Base-by-base conservation (phyloP, 2,113 vertebrate species). In the Gobio gobio region DNA sequence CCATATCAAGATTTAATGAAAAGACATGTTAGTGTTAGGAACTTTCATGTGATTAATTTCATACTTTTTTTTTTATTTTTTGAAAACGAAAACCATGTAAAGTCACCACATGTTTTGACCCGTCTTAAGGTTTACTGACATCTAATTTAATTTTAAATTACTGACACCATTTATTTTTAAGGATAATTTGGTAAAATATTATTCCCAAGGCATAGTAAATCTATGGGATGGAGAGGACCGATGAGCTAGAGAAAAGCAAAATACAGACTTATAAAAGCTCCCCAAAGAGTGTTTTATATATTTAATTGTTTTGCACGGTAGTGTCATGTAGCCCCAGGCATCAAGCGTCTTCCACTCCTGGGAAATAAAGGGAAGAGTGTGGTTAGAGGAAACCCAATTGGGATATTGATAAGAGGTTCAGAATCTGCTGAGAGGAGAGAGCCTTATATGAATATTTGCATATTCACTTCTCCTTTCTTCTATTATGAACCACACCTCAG, bases 221-320 rank as follows among this genome's bases (percentile, higher is more conserved):
- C 66, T 58, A 58, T 22, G 20, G 3, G 49, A 58, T 77, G 74
- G 49, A 54, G 8, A 36, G 10, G 54, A 77, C 29, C 10, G 5
- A 20, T 78, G 56, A 40, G 76, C 20, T 36, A 61, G 33, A 45
- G 1, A 61, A 33, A 22, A 61, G 22, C 76, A 61, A 24, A 77
- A 10, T 24, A 58, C 54, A 78, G 56, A 43, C 22, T 78, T 14
- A 59, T 43, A 78, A 78, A 24, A 61, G 56, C 3, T 78, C 76
- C 76, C 76, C 3, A 43, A 45, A 61, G 76, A 78, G 33, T 61
- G 13, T 43, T 59, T 61, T 72, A 72, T 72, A n/a, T n/a, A 43
- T 40, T 78, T 78, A 59, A 78, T 78, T 9, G 76, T 78, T 61
- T 61, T 43, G 54, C 56, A 61, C 22, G 4, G 22, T 45, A 14